These are phyloP conservation scores for Rhagophthalmus giganteus DNA, from an alignment of 2,888 invertebrate genomes.

Conservation along the genomic window DNA sequence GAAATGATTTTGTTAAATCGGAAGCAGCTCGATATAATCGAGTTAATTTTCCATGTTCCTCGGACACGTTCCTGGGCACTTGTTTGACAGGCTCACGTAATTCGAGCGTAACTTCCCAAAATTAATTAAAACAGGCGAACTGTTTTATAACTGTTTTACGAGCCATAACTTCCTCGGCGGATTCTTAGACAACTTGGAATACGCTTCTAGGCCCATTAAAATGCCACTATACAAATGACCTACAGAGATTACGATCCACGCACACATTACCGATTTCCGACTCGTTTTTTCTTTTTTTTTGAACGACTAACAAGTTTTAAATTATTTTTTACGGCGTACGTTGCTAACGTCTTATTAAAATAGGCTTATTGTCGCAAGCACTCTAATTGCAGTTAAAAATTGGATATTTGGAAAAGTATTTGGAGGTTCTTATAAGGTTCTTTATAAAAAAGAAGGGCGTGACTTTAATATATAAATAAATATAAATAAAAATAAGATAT, in stretches of 20 bases:
- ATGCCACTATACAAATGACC: slow-evolving; percentile 8
- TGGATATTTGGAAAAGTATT: no score
- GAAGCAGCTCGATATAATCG: no score
- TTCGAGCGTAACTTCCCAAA: slow-evolving; percentile 1
- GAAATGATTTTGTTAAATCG: no score
- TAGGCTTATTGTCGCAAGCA: no score
- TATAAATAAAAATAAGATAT: no score
- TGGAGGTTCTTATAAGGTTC: no score
- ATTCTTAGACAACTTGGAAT: neutral
- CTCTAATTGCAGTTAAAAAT: no score
- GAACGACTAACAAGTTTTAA: neutral
- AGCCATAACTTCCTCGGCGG: slow-evolving; percentile 5
- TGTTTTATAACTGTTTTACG: slow-evolving; percentile 13
- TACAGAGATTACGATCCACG: slow-evolving; percentile 4
- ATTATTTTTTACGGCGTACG: neutral
- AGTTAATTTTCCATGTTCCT: neutral
- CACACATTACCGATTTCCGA: neutral
- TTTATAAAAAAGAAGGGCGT: no score
- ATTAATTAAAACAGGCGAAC: slow-evolving; percentile 8
- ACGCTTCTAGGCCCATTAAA: slow-evolving; percentile 7
- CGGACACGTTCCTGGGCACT: neutral
- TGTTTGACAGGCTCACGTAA: neutral
- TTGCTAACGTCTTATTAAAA: no score
- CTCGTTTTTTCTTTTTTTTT: no score
- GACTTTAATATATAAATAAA: no score